Conservation (phyloP, 1,140 invertebrate genomes). For the Onthophagus taurus region DNA sequence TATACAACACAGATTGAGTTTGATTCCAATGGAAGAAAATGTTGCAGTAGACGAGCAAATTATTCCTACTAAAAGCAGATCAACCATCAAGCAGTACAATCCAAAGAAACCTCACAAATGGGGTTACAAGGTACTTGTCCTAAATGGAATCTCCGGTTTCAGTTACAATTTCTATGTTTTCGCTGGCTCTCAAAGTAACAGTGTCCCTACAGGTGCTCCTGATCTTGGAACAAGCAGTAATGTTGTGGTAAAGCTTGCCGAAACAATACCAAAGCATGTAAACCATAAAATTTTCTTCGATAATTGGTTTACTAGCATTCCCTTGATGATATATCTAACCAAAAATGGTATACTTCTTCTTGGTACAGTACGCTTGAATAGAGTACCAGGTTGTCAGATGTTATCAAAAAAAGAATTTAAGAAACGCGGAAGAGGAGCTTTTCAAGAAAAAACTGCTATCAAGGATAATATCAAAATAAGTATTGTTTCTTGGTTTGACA, state of each 20-base stretch:
- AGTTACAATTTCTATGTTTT: constrained; percentile 20
- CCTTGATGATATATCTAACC: constrained; percentile 3
- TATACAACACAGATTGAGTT: constrained; percentile 19
- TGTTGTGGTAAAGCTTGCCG: constrained; percentile 13
- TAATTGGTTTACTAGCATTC: constrained; percentile 4
- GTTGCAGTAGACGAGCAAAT: constrained; percentile 32
- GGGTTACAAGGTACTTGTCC: constrained; percentile 31
- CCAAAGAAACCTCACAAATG: constrained; percentile 33
- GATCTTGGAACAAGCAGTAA: constrained; percentile 13
- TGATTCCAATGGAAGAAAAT: constrained; percentile 28
- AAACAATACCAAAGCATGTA: neutral
- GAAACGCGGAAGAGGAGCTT: constrained; percentile 5
- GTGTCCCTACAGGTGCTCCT: neutral
- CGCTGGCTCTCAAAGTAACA: constrained; percentile 7
- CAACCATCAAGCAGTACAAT: constrained; percentile 25
- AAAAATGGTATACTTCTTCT: neutral
- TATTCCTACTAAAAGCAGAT: constrained; percentile 29
- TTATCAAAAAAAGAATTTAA: neutral
- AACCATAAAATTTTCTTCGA: constrained; percentile 5
- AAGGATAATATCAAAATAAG: neutral
- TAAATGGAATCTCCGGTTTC: constrained; percentile 31
- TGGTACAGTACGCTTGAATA: constrained; percentile 4
- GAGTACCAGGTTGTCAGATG: constrained; percentile 2
- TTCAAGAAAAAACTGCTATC: constrained; percentile 37
- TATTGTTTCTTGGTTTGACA: neutral